These are phyloP conservation scores for Pterostichus madidus DNA, from an alignment of 2,888 invertebrate genomes.

Conservation along the genomic window DNA sequence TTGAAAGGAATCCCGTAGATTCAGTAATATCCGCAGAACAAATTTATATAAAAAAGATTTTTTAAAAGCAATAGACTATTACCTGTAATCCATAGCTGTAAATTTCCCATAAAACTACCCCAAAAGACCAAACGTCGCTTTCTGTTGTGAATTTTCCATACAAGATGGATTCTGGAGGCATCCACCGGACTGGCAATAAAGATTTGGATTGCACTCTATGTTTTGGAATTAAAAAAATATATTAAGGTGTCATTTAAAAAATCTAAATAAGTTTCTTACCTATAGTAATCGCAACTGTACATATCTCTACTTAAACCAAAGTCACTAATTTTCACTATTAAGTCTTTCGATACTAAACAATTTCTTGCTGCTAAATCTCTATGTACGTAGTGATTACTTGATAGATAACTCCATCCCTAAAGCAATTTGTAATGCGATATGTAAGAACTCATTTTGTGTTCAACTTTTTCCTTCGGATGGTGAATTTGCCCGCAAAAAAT, in stretches of 20 bases:
- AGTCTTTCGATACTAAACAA: constrained; percentile 95
- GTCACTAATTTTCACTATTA: constrained; percentile 97
- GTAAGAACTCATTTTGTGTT: constrained; percentile 91
- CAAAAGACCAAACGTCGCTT: constrained; percentile 99
- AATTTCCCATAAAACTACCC: constrained; percentile 99
- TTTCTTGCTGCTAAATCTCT: constrained; percentile 97
- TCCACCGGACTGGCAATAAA: constrained; percentile 96
- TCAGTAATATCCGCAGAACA: too few species aligned
- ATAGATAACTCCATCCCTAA: constrained; percentile 92
- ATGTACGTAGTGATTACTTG: constrained; percentile 97
- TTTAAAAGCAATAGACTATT: constrained; percentile 67
- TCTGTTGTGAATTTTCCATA: constrained; percentile 99
- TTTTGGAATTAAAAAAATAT: constrained; percentile 72
- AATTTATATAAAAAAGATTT: background rate
- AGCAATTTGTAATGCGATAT: constrained; percentile 93
- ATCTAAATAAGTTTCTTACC: constrained; percentile 75
- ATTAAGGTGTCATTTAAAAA: background rate
- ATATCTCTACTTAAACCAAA: constrained; percentile 96
- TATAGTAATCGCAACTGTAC: constrained; percentile 95
- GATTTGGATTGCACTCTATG: constrained; percentile 95
- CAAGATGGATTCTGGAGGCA: constrained; percentile 99
- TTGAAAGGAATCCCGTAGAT: too few species aligned
- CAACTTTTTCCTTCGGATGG: constrained; percentile 89
- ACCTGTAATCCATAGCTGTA: constrained; percentile 97
- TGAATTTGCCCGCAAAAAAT: constrained; percentile 94